Base-by-base conservation (phyloP, 1,140 invertebrate genomes). In the Caenorhabditis latens region DNA sequence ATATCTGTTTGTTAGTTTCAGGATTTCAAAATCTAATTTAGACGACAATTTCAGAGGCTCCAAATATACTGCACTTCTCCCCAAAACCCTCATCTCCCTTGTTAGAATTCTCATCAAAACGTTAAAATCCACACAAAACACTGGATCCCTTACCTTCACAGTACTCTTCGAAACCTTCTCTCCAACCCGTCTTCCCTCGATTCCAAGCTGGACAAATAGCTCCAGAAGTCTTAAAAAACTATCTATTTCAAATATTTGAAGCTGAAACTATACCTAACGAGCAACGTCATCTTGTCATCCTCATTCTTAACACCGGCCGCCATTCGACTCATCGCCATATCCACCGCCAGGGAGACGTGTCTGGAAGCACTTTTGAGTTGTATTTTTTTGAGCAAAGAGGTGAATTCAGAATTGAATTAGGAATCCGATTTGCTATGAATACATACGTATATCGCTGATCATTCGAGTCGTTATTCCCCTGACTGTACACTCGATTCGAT, bases 201-300 rank as follows among this genome's bases (percentile, higher is more conserved):
- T 93, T 0, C 98, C 98, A 79, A 99, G 95, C 91, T 99, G 97
- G 4, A 99, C 97, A 94, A 99, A 99, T 19, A 99, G 93, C 94
- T 99, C 98, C 16, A 99, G 93, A 42, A 99, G 94, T 83, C 96
- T 94, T 2, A 96, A 95, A n/a, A 16, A 53, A 16, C n/a, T 2
- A 53, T 53, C 50, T 46, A 95, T 98, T 97, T 4, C n/a, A n/a
- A n/a, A n/a, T n/a, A n/a, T n/a, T 99, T 97, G 94, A 99, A 99
- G 16, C 99, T 93, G 94, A 99, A 97, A 19, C 99, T 93, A 42
- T 99, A 93, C 82, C 96, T 85, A 32, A 85, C 65, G 16, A 99
- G 93, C 46, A 99, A 94, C 89, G 98, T 97, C 83, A 96, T 94
- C 75, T 91, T 95, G 86, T 96, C 96, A 6, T 94, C 93, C 90